Conservation (phyloP, 2,113 vertebrate genomes). For the Piliocolobus tephrosceles region DNA sequence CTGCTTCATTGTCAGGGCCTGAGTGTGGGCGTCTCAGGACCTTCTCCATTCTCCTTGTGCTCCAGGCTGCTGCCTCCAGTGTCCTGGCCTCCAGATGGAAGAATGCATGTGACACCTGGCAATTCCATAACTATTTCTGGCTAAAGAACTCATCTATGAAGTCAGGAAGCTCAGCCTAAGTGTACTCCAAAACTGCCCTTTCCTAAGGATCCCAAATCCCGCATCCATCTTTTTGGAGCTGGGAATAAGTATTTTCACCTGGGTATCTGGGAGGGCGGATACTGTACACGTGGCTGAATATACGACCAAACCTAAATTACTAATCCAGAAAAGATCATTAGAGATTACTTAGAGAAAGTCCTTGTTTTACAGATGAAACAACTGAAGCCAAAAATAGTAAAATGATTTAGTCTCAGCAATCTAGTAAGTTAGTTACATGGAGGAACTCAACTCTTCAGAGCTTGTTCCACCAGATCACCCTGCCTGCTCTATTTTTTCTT, state of each 20-base stretch:
- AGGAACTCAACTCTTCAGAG: not conserved
- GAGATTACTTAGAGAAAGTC: not conserved
- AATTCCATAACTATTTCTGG: not conserved
- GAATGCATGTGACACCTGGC: not conserved
- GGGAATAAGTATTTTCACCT: not conserved
- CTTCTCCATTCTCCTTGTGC: fast-evolving
- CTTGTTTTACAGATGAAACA: not conserved
- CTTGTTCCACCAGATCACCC: not conserved
- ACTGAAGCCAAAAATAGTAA: not conserved
- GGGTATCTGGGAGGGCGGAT: not conserved
- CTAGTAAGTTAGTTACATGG: not conserved
- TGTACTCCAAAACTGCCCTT: not conserved
- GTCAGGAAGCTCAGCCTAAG: not conserved
- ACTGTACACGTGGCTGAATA: not conserved
- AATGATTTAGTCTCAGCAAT: not conserved
- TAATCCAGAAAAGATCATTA: not conserved
- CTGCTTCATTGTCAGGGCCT: no score
- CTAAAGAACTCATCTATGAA: not conserved
- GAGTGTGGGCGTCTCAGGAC: not conserved
- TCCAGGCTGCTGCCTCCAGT: not conserved
- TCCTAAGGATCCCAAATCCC: not conserved
- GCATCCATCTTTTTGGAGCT: not conserved
- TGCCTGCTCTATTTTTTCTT: not conserved
- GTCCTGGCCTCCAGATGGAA: not conserved
- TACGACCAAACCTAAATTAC: not conserved